Conservation (phyloP, 2,888 invertebrate genomes). For the Polyommatus icarus region DNA sequence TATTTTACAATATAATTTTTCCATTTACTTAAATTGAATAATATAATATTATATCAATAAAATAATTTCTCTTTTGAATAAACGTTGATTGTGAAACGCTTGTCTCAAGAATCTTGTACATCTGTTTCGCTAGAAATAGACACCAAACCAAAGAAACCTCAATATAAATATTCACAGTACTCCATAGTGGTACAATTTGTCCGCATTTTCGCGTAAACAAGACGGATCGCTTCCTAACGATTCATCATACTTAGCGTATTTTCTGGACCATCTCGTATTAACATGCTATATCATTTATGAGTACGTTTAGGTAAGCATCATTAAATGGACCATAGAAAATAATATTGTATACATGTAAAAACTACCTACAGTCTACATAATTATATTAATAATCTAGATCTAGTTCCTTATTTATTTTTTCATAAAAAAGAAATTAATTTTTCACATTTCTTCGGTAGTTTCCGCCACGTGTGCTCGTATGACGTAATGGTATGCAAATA, state of each 20-base stretch:
- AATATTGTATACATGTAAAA: too few relatives aligned
- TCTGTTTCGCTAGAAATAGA: background rate
- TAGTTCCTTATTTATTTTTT: too few relatives aligned
- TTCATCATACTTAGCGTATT: conserved; percentile 47
- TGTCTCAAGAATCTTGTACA: background rate
- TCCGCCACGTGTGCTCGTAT: background rate
- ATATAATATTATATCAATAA: background rate
- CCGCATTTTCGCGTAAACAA: conserved; percentile 49
- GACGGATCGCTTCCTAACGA: conserved; percentile 52
- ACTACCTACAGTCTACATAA: too few relatives aligned
- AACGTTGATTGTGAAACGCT: background rate
- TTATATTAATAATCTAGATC: too few relatives aligned
- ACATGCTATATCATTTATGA: conserved; percentile 30
- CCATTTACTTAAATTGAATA: background rate
- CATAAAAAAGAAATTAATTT: too few relatives aligned
- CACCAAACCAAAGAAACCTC: background rate
- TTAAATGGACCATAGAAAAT: background rate
- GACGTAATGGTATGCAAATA: conserved; percentile 4
- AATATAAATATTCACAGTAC: background rate
- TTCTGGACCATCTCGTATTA: conserved; percentile 33
- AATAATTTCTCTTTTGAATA: background rate
- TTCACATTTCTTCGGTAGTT: background rate
- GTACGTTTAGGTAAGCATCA: too few relatives aligned
- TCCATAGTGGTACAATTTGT: conserved; percentile 41
- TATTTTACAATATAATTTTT: background rate